Evolutionary conservation across 1,140 invertebrate genomes (phyloP), one percentile per base, ranked within the genome.

Genomic region (Eulimnadia texana): DNA sequence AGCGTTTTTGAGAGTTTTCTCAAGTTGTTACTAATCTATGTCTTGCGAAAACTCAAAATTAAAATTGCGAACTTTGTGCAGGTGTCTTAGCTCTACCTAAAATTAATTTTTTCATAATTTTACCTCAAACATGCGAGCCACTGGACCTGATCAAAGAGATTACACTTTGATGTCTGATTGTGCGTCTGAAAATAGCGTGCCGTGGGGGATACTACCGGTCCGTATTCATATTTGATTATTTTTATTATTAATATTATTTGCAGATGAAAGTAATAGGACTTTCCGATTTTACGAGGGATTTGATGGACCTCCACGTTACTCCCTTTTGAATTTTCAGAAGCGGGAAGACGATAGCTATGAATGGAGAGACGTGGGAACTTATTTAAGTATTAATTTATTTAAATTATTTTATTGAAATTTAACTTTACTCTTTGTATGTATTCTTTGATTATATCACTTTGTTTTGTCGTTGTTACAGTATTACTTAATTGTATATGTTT

Each of bases 281-380:
- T 80, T 80, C 62, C 64, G 67, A 56, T 79, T 79, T 62, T 61
- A 71, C 9, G 66, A 73, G 25, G 68, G 67, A 2, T 70, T 75
- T 0, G 77, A 78, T 58, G 78, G 78, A 0, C 76, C 75, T 3
- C 75, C 76, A 3, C 68, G 79, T 13, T 81, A 81, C 67, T 79
- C 77, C 1, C 74, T 81, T 24, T 68, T 80, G 33, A 79, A 78
- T 63, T 80, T 76, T 65, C 78, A 78, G 54, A 69, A 69, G 52
- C 53, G 63, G n/a, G 58, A 63, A 13, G 61, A 65, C 55, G 64
- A 65, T 22, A 64, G 57, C 19, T 76, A 73, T 57, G 66, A 64
- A 0, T 80, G 79, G 79, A 63, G 65, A 13, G 70, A 73, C 20
- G 72, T 79, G 19, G 79, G 78, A 3, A 79, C 74, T 54, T 80